Percentiles rank a stretch among this genome's conserved stretches.
Evolutionary conservation across 2,888 invertebrate species (phyloP).

Genomic region (Tachina fera): DNA sequence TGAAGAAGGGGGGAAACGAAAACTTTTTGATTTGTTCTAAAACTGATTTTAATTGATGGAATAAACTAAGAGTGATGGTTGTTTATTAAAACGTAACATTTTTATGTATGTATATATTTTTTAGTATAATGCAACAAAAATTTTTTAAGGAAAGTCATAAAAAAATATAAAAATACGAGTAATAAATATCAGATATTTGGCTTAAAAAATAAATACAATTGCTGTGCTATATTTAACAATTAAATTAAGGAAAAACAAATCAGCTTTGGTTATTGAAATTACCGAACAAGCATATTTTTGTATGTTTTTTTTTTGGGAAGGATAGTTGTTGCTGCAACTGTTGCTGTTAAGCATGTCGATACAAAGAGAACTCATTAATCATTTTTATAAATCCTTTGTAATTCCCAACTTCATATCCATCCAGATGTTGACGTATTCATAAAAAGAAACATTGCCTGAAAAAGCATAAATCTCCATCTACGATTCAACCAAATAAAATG

Average conservation of each 20-base stretch:
- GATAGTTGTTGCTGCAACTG: slow-evolving; percentile 40
- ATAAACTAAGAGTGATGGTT: slow-evolving; percentile 62
- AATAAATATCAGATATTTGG: too few species aligned
- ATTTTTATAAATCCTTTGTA: slow-evolving; percentile 70
- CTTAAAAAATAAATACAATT: slow-evolving; percentile 20
- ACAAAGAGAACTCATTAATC: slow-evolving; percentile 68
- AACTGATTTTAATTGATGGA: slow-evolving; percentile 66
- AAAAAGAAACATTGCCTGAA: slow-evolving; percentile 15
- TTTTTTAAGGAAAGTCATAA: not conserved
- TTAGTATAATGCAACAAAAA: not conserved
- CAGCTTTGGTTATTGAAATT: slow-evolving; percentile 19
- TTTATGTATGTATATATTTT: too few species aligned
- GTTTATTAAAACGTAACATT: slow-evolving; percentile 29
- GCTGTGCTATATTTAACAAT: not conserved
- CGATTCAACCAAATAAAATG: slow-evolving; percentile 66
- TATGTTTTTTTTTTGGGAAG: not conserved
- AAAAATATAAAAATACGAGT: slow-evolving; percentile 30
- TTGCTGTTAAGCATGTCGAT: slow-evolving; percentile 59
- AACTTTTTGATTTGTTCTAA: slow-evolving; percentile 36
- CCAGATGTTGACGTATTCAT: slow-evolving; percentile 65
- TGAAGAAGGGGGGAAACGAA: not conserved
- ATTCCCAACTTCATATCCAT: slow-evolving; percentile 68
- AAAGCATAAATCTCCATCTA: slow-evolving; percentile 25
- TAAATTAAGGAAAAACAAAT: slow-evolving; percentile 1
- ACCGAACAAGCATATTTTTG: slow-evolving; percentile 16